phyloP scores from a whole-genome alignment of 2,113 vertebrate genomes.

The Enhydra lutris region DNA sequence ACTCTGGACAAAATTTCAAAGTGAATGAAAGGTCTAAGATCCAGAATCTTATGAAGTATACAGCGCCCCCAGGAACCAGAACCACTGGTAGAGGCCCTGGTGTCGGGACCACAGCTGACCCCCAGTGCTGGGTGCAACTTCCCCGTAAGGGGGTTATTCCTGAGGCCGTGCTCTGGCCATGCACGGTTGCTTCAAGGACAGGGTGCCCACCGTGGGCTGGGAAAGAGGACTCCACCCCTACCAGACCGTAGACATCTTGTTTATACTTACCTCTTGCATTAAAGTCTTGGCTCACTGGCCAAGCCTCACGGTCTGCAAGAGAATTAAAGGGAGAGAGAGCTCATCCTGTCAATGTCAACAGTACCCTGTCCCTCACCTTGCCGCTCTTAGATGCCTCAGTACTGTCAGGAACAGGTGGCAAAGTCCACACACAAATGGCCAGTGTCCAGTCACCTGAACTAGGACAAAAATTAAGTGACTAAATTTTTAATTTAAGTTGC shows the following conservation, averaged over 20 bases:
- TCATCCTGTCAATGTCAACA: background rate
- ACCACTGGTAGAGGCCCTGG: background rate
- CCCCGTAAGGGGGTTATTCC: background rate
- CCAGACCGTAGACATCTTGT: background rate
- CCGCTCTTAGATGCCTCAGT: background rate
- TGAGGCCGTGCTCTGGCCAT: too few relatives aligned
- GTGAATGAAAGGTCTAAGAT: background rate
- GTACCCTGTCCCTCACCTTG: background rate
- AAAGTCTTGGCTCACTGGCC: background rate
- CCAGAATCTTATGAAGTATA: background rate
- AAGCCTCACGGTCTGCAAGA: background rate
- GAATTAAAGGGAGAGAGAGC: background rate
- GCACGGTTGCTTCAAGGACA: background rate
- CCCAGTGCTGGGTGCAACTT: fast-evolving
- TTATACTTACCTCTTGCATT: background rate
- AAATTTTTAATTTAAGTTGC: background rate
- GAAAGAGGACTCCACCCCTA: background rate
- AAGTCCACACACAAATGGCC: background rate
- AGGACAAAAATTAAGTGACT: background rate
- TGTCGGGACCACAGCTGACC: background rate
- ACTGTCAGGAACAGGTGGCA: too few relatives aligned
- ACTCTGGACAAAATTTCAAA: background rate
- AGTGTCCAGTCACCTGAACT: background rate
- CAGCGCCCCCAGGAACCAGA: background rate
- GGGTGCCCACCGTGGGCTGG: background rate